A percentile compares a stretch with the other conserved stretches of the same genome.
These are phyloP conservation scores for Pristionchus fissidentatus DNA, from an alignment of 2,888 invertebrate species.

Conservation along the genomic window DNA sequence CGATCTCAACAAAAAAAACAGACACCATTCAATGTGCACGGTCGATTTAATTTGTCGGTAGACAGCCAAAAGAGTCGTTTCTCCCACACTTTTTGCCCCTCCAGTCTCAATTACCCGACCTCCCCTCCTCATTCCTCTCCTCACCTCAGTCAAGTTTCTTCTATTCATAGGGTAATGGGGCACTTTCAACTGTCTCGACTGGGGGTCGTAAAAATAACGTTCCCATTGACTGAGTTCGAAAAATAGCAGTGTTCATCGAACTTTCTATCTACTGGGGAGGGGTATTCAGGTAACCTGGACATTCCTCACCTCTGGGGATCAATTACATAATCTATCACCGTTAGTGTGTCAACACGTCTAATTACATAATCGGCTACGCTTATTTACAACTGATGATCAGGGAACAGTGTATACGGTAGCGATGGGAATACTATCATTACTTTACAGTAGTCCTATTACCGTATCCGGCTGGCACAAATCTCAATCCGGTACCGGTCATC, in stretches of 20 bases:
- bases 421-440: background rate
- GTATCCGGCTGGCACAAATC: conserved; percentile 8
- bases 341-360: background rate
- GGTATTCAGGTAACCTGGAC: background rate
- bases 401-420: background rate
- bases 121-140: background rate
- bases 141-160: conserved; percentile 39
- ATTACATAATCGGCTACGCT: conserved; percentile 1
- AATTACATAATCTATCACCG: conserved; percentile 40
- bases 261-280: background rate
- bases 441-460: background rate
- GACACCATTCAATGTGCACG: conserved; percentile 14
- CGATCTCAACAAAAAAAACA: background rate
- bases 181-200: conserved; percentile 39
- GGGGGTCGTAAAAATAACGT: conserved; percentile 27
- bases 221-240: background rate
- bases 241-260: background rate
- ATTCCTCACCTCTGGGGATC: conserved; percentile 39
- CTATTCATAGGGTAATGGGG: conserved; percentile 41
- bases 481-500: background rate
- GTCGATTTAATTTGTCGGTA: conserved; percentile 32
- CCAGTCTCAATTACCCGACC: background rate
- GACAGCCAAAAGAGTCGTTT: conserved; percentile 31
- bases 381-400: conserved; percentile 30
- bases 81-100: conserved; percentile 7